Evolutionary conservation across 2,113 vertebrate species (phyloP), one percentile per base, ranked within the genome.

Genomic region (Paramormyrops kingsleyae): DNA sequence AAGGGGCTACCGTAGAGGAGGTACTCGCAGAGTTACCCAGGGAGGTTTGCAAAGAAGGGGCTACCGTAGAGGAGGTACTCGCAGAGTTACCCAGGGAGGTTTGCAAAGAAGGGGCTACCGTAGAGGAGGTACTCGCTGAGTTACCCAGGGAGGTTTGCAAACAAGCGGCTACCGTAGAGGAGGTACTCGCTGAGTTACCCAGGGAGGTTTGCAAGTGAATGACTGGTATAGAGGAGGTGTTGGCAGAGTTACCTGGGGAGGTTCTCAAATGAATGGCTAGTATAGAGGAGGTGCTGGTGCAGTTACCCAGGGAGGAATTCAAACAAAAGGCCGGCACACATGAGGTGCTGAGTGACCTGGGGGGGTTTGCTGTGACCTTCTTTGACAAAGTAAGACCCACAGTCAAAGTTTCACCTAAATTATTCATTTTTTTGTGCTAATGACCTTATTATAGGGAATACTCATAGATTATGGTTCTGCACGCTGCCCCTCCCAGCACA

Each of bases 21-120:
- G 50, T 52, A 52, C 50, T 52, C 15, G 1, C 50, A 17, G 0
- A 17, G 59, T 74, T 74, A 35, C 27, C 0, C n/a, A 74, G 27
- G 12, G 27, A 74, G 27, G 12, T 35, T 13, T 13, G 10, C 9
- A 31, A 74, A 74, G 1, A 7, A 59, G 19, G 0, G 2, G 5
- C 56, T 19, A 24, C 5, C 6, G 0, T 59, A 59, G 21, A 59
- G 56, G 56, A 59, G 56, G 56, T 59, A 19, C 12, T 70, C n/a
- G 1, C 10, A 12, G 0, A 31, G n/a, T 31, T 70, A 31, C 8
- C 0, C 9, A 31, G 27, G n/a, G 62, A 10, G 10, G 10, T 27
- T n/a, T 27, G 0, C n/a, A 70, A 70, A 70, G 2, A 7, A 27
- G n/a, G 0, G 0, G 8, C 2, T 1, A 27, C 2, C n/a, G 0